Base-by-base conservation (phyloP, 2,113 vertebrate species). In the Dascyllus trimaculatus region DNA sequence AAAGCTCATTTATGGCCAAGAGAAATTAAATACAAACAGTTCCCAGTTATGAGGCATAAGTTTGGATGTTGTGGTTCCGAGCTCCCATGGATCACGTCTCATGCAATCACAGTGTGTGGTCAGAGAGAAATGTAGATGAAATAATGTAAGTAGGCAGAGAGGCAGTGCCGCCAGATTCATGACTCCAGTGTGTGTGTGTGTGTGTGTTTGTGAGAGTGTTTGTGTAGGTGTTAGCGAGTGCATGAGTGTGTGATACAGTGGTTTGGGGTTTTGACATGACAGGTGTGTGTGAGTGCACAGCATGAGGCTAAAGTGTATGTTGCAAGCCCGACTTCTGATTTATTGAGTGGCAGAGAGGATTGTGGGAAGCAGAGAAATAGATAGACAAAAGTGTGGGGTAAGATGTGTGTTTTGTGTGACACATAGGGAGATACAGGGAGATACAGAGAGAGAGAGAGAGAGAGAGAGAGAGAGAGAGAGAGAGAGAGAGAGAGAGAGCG, bases 81-180 rank as follows among this genome's bases (percentile, higher is more conserved):
- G 61, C 64, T 64, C 78, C 32, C 63, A 62, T 69, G 54, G 75
- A 75, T 63, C 64, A 21, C 10, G 38, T 76, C 85, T 75, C 82
- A 65, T 59, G 53, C 21, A 35, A 72, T 88, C 81, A 58, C 64
- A 76, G 79, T 68, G 84, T 85, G 84, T 54, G 86, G 82, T 73
- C 61, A 65, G 43, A 56, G 54, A 72, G 59, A 87, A 64, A 75
- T 57, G 53, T 11, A 32, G 58, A 73, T 24, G 46, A 68, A 82
- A 79, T 85, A 70, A 88, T 66, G 17, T 1, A 65, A 66, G 71
- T 57, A 57, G 75, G 59, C 52, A 66, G 81, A 52, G 56, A 57
- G 49, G 14, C 15, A 38, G 35, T 29, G 53, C 21, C 46, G 60
- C 68, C 68, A 75, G 68, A 80, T 60, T 67, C 62, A 67, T 63